Evolutionary conservation across 2,888 invertebrate genomes (phyloP).

Genomic region (Amphipoea oculea): DNA sequence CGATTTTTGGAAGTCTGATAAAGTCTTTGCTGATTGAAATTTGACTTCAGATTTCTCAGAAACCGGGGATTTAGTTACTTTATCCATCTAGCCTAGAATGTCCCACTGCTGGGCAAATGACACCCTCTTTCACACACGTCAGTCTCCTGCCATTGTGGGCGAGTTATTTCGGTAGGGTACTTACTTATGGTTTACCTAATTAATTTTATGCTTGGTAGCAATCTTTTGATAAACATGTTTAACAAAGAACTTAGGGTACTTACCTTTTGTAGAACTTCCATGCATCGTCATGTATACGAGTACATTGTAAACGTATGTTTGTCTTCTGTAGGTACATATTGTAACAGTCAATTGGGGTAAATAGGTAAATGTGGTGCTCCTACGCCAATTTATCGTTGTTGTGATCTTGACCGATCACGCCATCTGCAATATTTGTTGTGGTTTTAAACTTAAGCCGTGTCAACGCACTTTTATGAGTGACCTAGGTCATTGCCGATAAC

Average conservation of each 20-base stretch:
- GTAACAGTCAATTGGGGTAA: slow-evolving; percentile 46
- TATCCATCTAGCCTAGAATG: background rate
- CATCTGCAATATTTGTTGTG: slow-evolving; percentile 5
- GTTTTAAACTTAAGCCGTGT: slow-evolving; percentile 22
- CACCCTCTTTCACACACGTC: background rate
- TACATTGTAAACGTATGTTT: slow-evolving; percentile 1
- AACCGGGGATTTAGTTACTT: background rate
- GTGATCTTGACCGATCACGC: slow-evolving; percentile 55
- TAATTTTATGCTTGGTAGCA: background rate
- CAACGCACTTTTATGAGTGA: slow-evolving; percentile 40
- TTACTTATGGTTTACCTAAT: background rate
- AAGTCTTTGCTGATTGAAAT: background rate
- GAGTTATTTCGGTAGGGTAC: background rate
- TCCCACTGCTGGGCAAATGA: background rate
- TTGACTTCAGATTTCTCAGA: background rate
- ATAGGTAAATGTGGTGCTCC: slow-evolving; percentile 31
- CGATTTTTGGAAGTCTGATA: background rate
- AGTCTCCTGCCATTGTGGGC: background rate
- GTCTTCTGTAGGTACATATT: slow-evolving; percentile 9
- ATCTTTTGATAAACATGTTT: background rate
- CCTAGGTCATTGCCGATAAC: slow-evolving; percentile 31
- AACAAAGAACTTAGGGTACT: background rate
- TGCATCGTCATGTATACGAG: no score
- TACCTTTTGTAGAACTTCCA: slow-evolving; percentile 2
- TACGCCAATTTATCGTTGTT: slow-evolving; percentile 26